A percentile compares a stretch with the other conserved stretches of the same genome.
Evolutionary conservation across 2,113 vertebrate species (phyloP).

Genomic region (Oxygymnocypris stewartii): DNA sequence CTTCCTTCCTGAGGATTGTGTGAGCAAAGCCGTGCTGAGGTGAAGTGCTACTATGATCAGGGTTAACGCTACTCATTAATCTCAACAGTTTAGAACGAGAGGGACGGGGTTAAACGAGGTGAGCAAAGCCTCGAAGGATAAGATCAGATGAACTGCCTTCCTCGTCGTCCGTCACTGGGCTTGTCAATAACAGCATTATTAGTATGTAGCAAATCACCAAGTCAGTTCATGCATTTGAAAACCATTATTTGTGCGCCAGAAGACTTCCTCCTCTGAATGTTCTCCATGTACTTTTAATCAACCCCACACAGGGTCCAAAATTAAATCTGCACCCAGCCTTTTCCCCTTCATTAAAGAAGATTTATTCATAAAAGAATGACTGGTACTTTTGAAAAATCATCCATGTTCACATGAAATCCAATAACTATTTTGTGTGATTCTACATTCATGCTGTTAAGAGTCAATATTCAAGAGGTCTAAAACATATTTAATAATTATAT

Average conservation of each 20-base stretch:
- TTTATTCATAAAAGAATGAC: not conserved
- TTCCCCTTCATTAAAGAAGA: not conserved
- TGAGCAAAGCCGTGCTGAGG: no score
- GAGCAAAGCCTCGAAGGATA: not conserved
- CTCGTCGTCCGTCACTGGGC: not conserved
- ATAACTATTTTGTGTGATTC: not conserved
- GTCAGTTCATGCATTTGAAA: not conserved
- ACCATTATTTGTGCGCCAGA: not conserved
- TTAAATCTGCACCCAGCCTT: not conserved
- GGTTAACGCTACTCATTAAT: not conserved
- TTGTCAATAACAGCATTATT: not conserved
- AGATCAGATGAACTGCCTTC: conserved; percentile 10
- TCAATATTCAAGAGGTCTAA: not conserved
- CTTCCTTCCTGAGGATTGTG: not conserved
- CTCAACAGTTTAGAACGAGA: not conserved
- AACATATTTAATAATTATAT: not conserved
- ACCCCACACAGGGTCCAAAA: not conserved
- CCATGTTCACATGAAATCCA: not conserved
- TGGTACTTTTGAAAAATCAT: not conserved
- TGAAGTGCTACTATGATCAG: not conserved
- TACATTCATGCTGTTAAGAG: not conserved
- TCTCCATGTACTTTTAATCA: not conserved
- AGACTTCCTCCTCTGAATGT: not conserved
- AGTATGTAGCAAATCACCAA: not conserved
- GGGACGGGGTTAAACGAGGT: not conserved